Base-by-base conservation (phyloP, 2,113 vertebrate genomes). In the Ibidorhyncha struthersii region DNA sequence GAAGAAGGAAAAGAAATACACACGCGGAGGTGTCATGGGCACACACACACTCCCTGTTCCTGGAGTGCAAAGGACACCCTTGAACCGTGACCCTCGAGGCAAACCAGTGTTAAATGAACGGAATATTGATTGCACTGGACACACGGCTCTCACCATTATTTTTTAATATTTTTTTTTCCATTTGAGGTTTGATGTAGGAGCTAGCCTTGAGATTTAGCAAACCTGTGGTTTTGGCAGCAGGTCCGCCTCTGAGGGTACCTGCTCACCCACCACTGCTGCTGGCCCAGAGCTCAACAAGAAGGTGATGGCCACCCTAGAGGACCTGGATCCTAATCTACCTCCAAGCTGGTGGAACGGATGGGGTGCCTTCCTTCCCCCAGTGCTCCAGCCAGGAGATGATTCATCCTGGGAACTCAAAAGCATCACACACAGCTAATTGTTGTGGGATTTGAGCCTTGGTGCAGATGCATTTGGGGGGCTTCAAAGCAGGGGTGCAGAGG, bases 21-120 rank as follows among this genome's bases (percentile, higher is more conserved):
- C 9, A 10, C 8, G 7, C 8, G 4, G n/a, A 14, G 71, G 71
- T 43, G 71, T 12, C 21, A 17, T 0, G 0, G 70, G 26, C 50
- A 40, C 61, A 8, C 2, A 16, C 43, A 34, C 21, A 2, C 32
- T 61, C 55, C 29, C 36, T 11, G 3, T 21, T 58, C 69, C 59
- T 17, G 58, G 53, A 70, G 29, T 3, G 29, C 27, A 26, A 23
- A 38, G 55, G 27, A 66, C n/a, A 34, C 5, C 50, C 50, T 70
- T 1, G 14, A 53, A 34, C 61, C 47, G 2, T 4, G 30, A 41
- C 29, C 20, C 52, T 4, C 16, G 6, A 20, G n/a, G 79, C 58
- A 41, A 50, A 88, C 3, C 0, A 50, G 14, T 47, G 3, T 4
- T 25, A 34, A 45, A 55, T 6, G 29, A 15, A 14, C 38, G 61